These are phyloP conservation scores for Vanacampus margaritifer DNA, from an alignment of 2,113 vertebrate species.

Conservation along the genomic window DNA sequence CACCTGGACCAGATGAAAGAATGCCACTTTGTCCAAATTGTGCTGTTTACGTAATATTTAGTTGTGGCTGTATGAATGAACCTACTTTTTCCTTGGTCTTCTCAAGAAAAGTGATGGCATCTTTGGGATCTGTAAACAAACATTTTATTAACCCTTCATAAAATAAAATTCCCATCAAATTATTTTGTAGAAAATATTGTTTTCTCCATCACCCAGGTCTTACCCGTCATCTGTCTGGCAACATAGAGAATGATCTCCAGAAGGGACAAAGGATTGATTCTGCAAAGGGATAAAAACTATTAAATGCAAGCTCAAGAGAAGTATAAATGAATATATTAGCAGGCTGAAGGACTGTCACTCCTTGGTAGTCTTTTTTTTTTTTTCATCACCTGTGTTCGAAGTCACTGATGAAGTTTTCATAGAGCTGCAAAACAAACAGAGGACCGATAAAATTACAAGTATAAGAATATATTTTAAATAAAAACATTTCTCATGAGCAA, in stretches of 20 bases:
- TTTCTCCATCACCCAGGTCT: slow-evolving; percentile 5
- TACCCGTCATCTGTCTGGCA: slow-evolving; percentile 90
- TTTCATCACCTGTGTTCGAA: slow-evolving; percentile 92
- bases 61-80: background rate
- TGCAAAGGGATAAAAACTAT: slow-evolving; percentile 47
- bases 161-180: background rate
- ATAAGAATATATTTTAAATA: background rate
- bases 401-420: slow-evolving; percentile 95
- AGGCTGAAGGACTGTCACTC: background rate
- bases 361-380: background rate
- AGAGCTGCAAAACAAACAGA: slow-evolving; percentile 78
- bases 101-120: slow-evolving; percentile 91
- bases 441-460: background rate
- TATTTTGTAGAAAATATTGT: background rate
- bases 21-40: background rate
- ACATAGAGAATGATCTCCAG: slow-evolving; percentile 95
- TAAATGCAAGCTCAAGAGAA: background rate
- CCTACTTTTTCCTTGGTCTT: slow-evolving; percentile 94
- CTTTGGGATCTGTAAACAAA: slow-evolving; percentile 80
- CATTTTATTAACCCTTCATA: background rate
- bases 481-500: too few species aligned
- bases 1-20: slow-evolving; percentile 70
- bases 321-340: background rate
- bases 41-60: background rate
- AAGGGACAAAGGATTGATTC: slow-evolving; percentile 95